phyloP scores from a whole-genome alignment of 2,888 invertebrate species.

The Phyto melanocephala region DNA sequence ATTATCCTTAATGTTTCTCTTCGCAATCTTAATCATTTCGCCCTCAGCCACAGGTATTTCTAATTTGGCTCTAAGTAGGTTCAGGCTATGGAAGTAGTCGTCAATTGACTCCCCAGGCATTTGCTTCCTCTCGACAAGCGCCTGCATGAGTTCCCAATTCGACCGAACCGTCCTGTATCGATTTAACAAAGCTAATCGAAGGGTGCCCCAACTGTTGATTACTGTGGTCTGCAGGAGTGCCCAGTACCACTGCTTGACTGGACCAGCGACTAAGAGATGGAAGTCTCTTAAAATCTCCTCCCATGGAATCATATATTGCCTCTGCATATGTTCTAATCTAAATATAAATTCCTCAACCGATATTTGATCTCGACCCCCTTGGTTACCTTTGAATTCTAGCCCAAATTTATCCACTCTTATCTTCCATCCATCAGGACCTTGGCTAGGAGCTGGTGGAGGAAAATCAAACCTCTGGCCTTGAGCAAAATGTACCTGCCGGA shows the following conservation, averaged over 20 bases:
- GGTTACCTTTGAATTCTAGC: background rate
- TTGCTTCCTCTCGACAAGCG: too few relatives aligned
- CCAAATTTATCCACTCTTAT: slow-evolving; percentile 25
- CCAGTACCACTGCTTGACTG: slow-evolving; percentile 15
- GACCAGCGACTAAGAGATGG: background rate
- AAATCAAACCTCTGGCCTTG: background rate
- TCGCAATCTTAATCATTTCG: background rate
- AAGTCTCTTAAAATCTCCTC: background rate
- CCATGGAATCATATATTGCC: background rate
- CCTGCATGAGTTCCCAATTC: too few relatives aligned
- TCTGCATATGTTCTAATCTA: background rate
- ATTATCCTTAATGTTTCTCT: background rate
- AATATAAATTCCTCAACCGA: background rate
- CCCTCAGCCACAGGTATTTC: too few relatives aligned
- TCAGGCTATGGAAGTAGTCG: too few relatives aligned
- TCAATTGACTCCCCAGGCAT: too few relatives aligned
- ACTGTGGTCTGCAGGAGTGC: background rate
- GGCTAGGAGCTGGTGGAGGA: background rate
- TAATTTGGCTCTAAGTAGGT: too few relatives aligned
- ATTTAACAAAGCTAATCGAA: background rate
- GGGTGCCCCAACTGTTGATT: background rate
- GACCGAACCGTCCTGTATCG: too few relatives aligned
- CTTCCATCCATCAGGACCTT: background rate
- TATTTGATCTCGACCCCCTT: background rate
- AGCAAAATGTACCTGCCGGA: background rate